Base-by-base conservation (phyloP, 2,797 vertebrate species). In the Tenualosa thibaudeaui region DNA sequence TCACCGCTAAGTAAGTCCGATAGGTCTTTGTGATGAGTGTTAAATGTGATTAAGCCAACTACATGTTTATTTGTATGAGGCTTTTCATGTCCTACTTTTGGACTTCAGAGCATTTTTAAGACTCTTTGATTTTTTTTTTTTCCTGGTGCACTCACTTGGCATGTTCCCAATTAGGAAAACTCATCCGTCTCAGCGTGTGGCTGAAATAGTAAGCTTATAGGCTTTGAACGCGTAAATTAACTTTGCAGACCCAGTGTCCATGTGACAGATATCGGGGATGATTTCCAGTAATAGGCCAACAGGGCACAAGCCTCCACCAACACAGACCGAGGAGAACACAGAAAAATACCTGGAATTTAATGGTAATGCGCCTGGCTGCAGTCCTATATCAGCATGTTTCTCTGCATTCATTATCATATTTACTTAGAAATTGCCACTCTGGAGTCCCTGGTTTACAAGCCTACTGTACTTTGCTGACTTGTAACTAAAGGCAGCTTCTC, bases 351-450 rank as follows among this genome's bases (percentile, higher is more conserved):
- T 78, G 37, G 40, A 78, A 8, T 19, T 46, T 7, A 78, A 78
- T 78, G 40, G 17, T 46, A 58, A 60, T 65, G 82, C 13, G 22
- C 10, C 43, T 31, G 82, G 5, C 19, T n/a, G 0, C 17, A 54
- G 31, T 84, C 58, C 81, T 50, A 81, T 84, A 81, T 53, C 15
- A 62, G 53, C 84, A 85, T 81, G 49, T 58, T 81, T 78, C 71
- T 22, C 37, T 19, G 71, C 71, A 78, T 78, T 62, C 40, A 49
- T 85, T 81, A 60, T 56, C 54, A 58, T 60, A 37, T 46, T 83
- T 56, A 60, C 62, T 31, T 60, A 24, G 8, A 56, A 60, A 83
- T 37, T 40, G 53, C 26, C 54, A 60, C 53, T 83, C 15, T n/a
- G 37, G 82, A 78, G 71, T 78, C 37, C 71, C 71, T 46, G 37